Conservation (phyloP, 2,888 invertebrate species). For the Agriopis aurantiaria region DNA sequence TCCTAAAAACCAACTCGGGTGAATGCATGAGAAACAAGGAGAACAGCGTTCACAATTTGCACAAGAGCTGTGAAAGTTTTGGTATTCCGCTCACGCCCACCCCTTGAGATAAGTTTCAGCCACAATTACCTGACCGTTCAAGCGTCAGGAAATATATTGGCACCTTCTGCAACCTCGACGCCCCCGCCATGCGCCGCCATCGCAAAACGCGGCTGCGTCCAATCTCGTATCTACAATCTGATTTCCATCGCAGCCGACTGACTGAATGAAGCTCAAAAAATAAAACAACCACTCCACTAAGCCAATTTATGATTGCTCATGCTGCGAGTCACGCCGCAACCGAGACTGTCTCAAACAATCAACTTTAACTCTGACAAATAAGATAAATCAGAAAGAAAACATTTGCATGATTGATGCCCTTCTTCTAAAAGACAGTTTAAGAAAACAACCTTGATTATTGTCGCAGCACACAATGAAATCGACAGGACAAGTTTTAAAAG, state of each 20-base stretch:
- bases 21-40: slow-evolving; percentile 47
- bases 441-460: slow-evolving; percentile 73
- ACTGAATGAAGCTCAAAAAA: slow-evolving; percentile 49
- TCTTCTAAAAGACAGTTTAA: slow-evolving; percentile 66
- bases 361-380: slow-evolving; percentile 58
- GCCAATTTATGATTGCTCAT: slow-evolving; percentile 58
- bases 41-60: slow-evolving; percentile 76
- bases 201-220: slow-evolving; percentile 56
- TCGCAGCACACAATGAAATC: slow-evolving; percentile 77
- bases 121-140: slow-evolving; percentile 85
- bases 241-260: slow-evolving; percentile 58
- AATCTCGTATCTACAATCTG: slow-evolving; percentile 73
- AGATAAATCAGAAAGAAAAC: slow-evolving; percentile 64
- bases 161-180: slow-evolving; percentile 75
- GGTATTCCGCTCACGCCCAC: slow-evolving; percentile 79
- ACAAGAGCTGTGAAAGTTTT: slow-evolving; percentile 68
- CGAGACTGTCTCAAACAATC: slow-evolving; percentile 49
- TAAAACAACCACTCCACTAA: slow-evolving; percentile 50
- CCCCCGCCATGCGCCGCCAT: slow-evolving; percentile 54
- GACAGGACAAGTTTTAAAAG: slow-evolving; percentile 82
- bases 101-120: slow-evolving; percentile 83
- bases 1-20: slow-evolving; percentile 32
- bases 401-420: slow-evolving; percentile 72
- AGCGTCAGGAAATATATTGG: slow-evolving; percentile 84
- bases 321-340: slow-evolving; percentile 53